Conservation (phyloP, 2,797 vertebrate genomes). For the Cichlasoma orientale region DNA sequence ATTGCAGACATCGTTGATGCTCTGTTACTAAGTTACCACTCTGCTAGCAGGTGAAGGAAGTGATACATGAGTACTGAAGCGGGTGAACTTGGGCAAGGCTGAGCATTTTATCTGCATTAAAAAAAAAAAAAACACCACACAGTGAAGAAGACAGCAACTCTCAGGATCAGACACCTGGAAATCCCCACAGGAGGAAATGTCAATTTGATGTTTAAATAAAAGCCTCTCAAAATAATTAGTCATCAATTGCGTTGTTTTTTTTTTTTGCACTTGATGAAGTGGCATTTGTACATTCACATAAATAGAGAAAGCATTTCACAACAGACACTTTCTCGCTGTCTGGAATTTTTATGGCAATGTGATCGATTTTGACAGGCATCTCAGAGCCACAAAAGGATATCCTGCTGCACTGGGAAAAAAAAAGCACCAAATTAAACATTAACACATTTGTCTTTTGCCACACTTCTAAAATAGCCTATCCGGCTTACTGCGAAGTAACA, state of each 20-base stretch:
- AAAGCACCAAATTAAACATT: neutral
- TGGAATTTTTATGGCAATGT: neutral
- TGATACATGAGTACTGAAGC: neutral
- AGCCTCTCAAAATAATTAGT: neutral
- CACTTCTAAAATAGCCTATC: neutral
- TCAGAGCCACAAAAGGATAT: neutral
- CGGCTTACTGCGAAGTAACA: neutral
- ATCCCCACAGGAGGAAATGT: neutral
- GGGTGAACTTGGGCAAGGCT: conserved; percentile 5
- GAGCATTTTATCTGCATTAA: neutral
- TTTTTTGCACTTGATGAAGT: too few species aligned
- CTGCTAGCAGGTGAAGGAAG: conserved; percentile 13
- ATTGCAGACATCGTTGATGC: neutral
- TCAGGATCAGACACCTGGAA: neutral
- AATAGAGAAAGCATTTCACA: neutral
- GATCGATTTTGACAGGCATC: neutral
- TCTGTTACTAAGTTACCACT: conserved; percentile 53
- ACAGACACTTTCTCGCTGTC: neutral
- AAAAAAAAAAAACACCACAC: neutral
- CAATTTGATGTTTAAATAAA: neutral
- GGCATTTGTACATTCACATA: too few species aligned
- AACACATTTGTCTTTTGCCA: neutral
- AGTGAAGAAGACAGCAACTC: neutral
- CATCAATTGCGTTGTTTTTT: neutral
- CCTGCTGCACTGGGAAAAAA: neutral